phyloP scores from a whole-genome alignment of 2,888 invertebrate species.

The Drosophila paracracens region DNA sequence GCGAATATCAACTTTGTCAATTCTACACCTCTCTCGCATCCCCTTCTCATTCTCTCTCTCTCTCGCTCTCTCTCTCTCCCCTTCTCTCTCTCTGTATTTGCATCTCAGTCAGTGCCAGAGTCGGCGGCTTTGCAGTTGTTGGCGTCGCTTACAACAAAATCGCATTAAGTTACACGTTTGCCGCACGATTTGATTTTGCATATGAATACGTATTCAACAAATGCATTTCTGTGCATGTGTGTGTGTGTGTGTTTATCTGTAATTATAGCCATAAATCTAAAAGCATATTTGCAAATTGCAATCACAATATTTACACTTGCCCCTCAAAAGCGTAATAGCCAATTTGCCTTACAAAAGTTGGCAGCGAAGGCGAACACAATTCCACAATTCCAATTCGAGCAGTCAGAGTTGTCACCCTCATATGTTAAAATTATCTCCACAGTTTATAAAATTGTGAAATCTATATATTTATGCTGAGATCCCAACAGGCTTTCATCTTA shows the following conservation, averaged over 20 bases:
- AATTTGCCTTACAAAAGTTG: conserved; percentile 40
- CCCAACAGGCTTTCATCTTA: conserved; percentile 36
- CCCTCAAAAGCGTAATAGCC: conserved; percentile 45
- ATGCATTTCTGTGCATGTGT: not conserved
- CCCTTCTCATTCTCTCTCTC: too few species aligned
- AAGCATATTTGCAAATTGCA: conserved; percentile 63
- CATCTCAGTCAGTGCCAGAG: conserved; percentile 24
- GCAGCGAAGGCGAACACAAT: conserved; percentile 41
- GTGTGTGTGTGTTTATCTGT: conserved; percentile 45
- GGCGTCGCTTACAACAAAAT: conserved; percentile 62
- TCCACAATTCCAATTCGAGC: conserved; percentile 10
- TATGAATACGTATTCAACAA: conserved; percentile 34
- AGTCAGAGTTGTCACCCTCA: conserved; percentile 2
- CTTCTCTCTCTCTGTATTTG: not conserved
- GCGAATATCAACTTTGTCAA: conserved; percentile 45
- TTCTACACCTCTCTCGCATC: not conserved
- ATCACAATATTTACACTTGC: conserved; percentile 80
- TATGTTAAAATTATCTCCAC: not conserved
- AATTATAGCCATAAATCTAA: conserved; percentile 80
- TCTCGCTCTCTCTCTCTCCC: not conserved
- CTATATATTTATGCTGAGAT: conserved; percentile 13
- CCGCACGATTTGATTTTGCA: conserved; percentile 56
- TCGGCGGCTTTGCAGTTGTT: conserved; percentile 34
- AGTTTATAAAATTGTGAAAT: not conserved
- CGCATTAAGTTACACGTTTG: conserved; percentile 69